phyloP scores from a whole-genome alignment of 1,140 invertebrate genomes.

The Acromyrmex charruanus region DNA sequence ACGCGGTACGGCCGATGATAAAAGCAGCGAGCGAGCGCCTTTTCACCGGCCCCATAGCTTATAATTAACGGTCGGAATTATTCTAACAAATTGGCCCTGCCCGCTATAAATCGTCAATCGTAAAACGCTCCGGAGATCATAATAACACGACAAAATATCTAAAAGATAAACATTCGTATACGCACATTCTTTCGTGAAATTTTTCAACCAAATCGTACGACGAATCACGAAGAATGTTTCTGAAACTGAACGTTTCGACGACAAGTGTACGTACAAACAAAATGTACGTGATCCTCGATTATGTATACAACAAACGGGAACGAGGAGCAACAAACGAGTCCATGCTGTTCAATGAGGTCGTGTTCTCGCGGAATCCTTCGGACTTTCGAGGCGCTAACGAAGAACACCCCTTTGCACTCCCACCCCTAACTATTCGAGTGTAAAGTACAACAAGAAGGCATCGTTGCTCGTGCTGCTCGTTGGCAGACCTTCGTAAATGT shows the following conservation, averaged over 20 bases:
- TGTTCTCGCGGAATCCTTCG: conserved; percentile 40
- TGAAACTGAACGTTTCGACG: neutral
- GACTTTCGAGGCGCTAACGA: conserved; percentile 73
- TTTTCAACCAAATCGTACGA: neutral
- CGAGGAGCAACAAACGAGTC: neutral
- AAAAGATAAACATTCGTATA: neutral
- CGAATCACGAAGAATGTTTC: neutral
- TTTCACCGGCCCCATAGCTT: conserved; percentile 34
- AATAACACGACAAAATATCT: conserved; percentile 25
- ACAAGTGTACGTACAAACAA: neutral
- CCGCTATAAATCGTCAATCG: conserved; percentile 26
- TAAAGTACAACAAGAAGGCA: neutral
- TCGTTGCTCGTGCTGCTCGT: conserved; percentile 51
- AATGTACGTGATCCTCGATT: neutral
- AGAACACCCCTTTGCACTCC: conserved; percentile 67
- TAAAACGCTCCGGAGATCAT: conserved; percentile 32
- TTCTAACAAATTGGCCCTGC: conserved; percentile 24
- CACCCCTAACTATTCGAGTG: neutral
- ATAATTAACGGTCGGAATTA: conserved; percentile 54
- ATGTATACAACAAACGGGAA: neutral
- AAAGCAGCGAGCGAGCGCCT: conserved; percentile 13
- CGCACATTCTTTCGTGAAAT: neutral
- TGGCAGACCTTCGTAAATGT: conserved; percentile 74
- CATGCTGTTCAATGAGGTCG: conserved; percentile 47
- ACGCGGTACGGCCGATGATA: conserved; percentile 52